phyloP scores from a whole-genome alignment of 2,797 vertebrate species.

The Sylvilagus floridanus region DNA sequence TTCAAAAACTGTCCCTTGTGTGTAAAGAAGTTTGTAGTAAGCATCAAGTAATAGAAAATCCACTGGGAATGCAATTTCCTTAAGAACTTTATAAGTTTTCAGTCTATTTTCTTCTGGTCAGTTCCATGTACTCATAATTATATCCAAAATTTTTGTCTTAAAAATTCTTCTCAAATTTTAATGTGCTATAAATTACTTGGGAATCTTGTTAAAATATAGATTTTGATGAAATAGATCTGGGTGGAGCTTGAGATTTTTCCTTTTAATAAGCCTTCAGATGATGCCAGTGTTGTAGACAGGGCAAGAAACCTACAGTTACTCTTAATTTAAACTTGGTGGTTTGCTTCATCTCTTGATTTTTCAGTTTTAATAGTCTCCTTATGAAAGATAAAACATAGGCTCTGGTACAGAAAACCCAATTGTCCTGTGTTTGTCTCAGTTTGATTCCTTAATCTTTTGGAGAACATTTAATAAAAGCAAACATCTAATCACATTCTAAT shows the following conservation, averaged over 20 bases:
- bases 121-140: slow-evolving; percentile 19
- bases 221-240: slow-evolving; percentile 47
- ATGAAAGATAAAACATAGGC: neutral
- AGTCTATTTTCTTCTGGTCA: slow-evolving; percentile 11
- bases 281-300: neutral
- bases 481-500: neutral
- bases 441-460: neutral
- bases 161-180: slow-evolving; percentile 62
- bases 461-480: neutral
- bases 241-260: neutral
- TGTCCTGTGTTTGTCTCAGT: neutral
- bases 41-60: slow-evolving; percentile 16
- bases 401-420: neutral
- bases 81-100: slow-evolving; percentile 55
- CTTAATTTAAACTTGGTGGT: neutral
- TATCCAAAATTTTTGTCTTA: slow-evolving; percentile 14
- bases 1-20: slow-evolving; percentile 18
- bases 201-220: slow-evolving; percentile 53
- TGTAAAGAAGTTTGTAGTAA: slow-evolving; percentile 34
- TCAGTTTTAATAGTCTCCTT: slow-evolving; percentile 27
- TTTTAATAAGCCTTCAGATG: neutral
- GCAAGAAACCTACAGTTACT: neutral
- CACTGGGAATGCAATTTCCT: neutral
- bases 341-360: neutral
- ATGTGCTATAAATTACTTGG: slow-evolving; percentile 13